Conservation (phyloP, 2,113 vertebrate species). For the Mohoua ochrocephala region DNA sequence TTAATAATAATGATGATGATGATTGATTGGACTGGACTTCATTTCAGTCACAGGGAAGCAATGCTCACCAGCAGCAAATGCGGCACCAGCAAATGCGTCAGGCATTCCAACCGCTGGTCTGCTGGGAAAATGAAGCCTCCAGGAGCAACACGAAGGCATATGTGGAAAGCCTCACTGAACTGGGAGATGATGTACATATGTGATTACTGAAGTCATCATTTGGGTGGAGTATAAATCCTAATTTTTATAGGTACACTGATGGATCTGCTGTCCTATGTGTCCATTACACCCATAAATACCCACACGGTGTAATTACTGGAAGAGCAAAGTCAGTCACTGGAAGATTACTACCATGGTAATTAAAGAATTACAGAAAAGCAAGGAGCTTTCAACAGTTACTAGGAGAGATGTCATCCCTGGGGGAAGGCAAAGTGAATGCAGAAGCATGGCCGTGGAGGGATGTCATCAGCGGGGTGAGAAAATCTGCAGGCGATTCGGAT, state of each 20-base stretch:
- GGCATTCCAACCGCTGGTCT: neutral
- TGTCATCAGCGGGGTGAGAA: neutral
- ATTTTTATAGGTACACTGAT: neutral
- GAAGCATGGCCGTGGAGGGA: neutral
- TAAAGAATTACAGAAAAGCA: neutral
- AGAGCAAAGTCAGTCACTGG: neutral
- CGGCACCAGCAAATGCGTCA: neutral
- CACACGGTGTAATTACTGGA: rapidly evolving
- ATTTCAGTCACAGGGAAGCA: neutral
- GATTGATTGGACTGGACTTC: neutral
- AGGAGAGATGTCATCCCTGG: neutral
- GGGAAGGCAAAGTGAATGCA: neutral
- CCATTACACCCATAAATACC: neutral
- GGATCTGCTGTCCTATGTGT: neutral
- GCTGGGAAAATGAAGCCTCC: neutral
- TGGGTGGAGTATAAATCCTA: neutral
- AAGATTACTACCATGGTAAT: neutral
- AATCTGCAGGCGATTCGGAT: neutral
- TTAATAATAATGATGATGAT: neutral
- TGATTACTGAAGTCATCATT: neutral
- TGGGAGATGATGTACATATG: neutral
- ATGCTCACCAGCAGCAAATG: neutral
- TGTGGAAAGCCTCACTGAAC: neutral
- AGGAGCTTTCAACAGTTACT: neutral
- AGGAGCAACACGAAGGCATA: rapidly evolving